Conservation (phyloP, 2,797 vertebrate species). For the Vipera latastei region DNA sequence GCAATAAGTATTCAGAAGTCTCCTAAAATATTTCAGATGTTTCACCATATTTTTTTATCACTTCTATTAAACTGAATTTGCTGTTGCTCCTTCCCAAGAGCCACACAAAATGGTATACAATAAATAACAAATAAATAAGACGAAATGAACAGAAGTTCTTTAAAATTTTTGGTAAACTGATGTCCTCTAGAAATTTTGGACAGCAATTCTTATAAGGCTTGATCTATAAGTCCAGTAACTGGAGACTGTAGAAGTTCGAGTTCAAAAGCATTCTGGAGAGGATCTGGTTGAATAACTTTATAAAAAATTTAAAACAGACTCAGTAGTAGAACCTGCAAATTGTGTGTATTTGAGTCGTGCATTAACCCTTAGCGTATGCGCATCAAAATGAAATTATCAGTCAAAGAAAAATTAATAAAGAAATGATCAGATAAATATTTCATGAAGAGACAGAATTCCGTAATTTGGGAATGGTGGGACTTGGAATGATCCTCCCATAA, state of each 20-base stretch:
- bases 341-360: neutral
- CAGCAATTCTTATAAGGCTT: neutral
- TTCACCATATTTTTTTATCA: neutral
- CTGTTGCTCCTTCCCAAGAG: neutral
- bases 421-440: neutral
- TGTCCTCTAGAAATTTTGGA: neutral
- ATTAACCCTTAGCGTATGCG: neutral
- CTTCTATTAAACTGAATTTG: neutral
- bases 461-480: neutral
- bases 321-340: neutral
- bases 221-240: neutral
- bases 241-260: neutral
- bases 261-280: neutral
- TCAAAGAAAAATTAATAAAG: neutral
- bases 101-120: neutral
- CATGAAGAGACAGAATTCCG: neutral
- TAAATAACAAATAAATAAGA: neutral
- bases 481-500: neutral
- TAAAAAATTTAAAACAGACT: neutral
- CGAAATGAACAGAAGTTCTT: neutral
- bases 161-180: neutral
- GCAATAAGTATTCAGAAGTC: conserved; percentile 8
- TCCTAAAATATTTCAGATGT: conserved; percentile 33
- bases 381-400: neutral
- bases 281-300: neutral